Evolutionary conservation across 2,113 vertebrate genomes (phyloP).

Genomic region (Mionectes macconnelli): DNA sequence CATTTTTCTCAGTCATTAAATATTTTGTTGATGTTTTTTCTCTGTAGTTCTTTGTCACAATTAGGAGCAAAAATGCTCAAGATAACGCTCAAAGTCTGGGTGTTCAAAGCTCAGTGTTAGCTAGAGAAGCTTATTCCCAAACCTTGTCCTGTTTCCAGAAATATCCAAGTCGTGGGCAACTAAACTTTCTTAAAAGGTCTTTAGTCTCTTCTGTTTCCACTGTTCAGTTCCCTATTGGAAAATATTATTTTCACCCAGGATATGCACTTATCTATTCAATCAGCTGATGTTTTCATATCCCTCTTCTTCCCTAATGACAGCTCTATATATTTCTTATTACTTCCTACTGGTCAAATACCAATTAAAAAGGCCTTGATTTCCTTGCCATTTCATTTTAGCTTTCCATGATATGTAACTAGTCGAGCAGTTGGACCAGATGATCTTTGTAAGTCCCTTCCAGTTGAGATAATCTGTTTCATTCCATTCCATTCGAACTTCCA

Average conservation of each 20-base stretch:
- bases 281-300: neutral
- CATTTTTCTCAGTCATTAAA: neutral
- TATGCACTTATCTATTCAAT: neutral
- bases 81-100: neutral
- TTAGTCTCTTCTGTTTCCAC: neutral
- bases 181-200: neutral
- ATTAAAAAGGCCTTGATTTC: neutral
- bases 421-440: neutral
- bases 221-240: neutral
- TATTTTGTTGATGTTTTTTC: neutral
- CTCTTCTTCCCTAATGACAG: neutral
- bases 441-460: neutral
- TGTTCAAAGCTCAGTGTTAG: neutral
- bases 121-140: neutral
- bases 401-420: neutral
- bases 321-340: neutral
- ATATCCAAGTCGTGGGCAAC: neutral
- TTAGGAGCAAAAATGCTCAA: neutral
- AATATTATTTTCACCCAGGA: neutral
- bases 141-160: neutral
- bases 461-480: neutral
- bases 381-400: neutral
- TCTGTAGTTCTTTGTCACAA: neutral
- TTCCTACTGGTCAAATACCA: neutral
- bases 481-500: neutral